phyloP scores from a whole-genome alignment of 2,797 vertebrate species.

The Sphenodon punctatus region DNA sequence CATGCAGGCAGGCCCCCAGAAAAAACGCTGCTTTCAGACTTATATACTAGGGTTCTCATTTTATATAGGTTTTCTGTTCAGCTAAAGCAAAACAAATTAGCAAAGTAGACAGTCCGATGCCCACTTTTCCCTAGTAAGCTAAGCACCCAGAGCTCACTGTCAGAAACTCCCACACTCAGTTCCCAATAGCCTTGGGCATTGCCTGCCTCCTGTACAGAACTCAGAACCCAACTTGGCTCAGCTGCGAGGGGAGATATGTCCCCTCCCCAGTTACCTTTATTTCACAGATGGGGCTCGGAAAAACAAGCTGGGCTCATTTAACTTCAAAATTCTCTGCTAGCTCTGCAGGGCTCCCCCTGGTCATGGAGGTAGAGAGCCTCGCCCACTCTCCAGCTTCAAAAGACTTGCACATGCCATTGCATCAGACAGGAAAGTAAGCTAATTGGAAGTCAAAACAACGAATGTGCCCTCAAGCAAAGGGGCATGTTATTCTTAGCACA shows the following conservation, averaged over 20 bases:
- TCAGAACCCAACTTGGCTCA: background rate
- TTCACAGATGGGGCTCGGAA: background rate
- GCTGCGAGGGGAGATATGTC: background rate
- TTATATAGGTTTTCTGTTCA: too few relatives aligned
- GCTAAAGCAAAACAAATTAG: too few relatives aligned
- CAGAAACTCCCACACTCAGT: background rate
- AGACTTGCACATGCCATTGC: background rate
- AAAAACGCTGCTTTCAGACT: too few relatives aligned
- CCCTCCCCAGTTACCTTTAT: background rate
- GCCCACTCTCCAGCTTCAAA: background rate
- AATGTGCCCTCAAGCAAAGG: background rate
- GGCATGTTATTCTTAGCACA: background rate
- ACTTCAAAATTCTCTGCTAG: background rate
- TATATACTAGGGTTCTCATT: too few relatives aligned
- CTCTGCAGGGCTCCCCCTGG: too few relatives aligned
- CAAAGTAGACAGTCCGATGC: too few relatives aligned
- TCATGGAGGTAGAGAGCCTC: too few relatives aligned
- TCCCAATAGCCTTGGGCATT: background rate
- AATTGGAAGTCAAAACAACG: background rate
- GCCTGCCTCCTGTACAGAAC: fast-evolving
- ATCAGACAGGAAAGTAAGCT: background rate
- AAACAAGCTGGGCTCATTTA: too few relatives aligned
- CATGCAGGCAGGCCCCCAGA: too few relatives aligned
- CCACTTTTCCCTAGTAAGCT: too few relatives aligned
- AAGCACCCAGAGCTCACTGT: too few relatives aligned